Conservation (phyloP, 2,888 invertebrate species). For the Heliconius hortense region DNA sequence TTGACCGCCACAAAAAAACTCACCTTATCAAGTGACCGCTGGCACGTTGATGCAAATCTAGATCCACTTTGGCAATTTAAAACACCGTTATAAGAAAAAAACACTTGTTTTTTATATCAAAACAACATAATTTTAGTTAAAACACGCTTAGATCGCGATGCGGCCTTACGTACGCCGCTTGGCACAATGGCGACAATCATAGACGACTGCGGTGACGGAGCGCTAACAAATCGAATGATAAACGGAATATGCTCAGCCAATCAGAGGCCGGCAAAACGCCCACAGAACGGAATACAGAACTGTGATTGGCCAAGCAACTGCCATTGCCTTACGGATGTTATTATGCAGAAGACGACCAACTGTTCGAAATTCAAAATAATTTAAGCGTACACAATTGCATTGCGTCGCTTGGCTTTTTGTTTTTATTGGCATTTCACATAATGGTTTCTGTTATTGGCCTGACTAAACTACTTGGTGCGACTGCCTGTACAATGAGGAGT, state of each 20-base stretch:
- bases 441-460: conserved; percentile 24
- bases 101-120: conserved; percentile 50
- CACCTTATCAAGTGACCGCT: conserved; percentile 89
- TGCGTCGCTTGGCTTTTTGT: conserved; percentile 26
- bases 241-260: conserved; percentile 70
- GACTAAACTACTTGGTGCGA: conserved; percentile 10
- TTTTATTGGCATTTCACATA: conserved; percentile 20
- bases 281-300: conserved; percentile 68
- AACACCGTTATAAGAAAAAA: conserved; percentile 51
- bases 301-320: conserved; percentile 78
- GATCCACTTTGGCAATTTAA: conserved; percentile 86
- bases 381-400: conserved; percentile 69
- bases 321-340: conserved; percentile 80
- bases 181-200: conserved; percentile 80
- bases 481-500: neutral
- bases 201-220: conserved; percentile 75
- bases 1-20: conserved; percentile 46
- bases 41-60: conserved; percentile 89
- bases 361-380: conserved; percentile 74
- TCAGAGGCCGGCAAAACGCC: conserved; percentile 68
- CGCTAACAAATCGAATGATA: conserved; percentile 79
- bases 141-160: conserved; percentile 61
- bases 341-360: conserved; percentile 80
- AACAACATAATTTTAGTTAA: conserved; percentile 49
- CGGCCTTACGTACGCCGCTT: conserved; percentile 63